Percentiles rank a stretch among this genome's conserved stretches.
These are phyloP conservation scores for Amphimedon queenslandica DNA, from an alignment of 37 sponge, comb jelly and placozoan genomes.

Conservation along the genomic window DNA sequence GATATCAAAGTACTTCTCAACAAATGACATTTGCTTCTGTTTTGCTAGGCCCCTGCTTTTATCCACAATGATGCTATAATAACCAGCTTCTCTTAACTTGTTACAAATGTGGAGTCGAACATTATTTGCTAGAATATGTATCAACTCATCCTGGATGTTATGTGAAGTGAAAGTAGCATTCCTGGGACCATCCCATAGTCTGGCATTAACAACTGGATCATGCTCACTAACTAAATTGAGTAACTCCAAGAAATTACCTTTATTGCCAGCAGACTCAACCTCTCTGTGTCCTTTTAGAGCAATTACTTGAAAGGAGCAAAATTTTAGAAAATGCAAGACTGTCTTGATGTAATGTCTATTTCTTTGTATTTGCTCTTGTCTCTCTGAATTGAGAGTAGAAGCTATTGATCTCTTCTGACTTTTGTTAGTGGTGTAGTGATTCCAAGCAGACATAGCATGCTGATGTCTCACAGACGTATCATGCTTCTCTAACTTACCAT, in stretches of 20 bases:
- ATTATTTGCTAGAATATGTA: conserved; percentile 52
- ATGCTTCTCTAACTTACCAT: conserved; percentile 5
- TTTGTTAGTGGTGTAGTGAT: conserved; percentile 1
- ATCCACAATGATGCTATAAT: no score
- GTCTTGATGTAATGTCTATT: conserved; percentile 37
- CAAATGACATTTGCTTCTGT: no score
- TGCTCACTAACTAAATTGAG: not conserved
- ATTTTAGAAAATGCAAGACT: conserved; percentile 25
- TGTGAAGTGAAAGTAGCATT: conserved; percentile 69
- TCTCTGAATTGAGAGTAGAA: not conserved
- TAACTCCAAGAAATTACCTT: conserved; percentile 47
- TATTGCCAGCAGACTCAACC: conserved; percentile 19
- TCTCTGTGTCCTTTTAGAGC: conserved; percentile 58
- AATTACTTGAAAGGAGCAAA: conserved; percentile 38
- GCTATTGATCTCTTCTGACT: conserved; percentile 2
- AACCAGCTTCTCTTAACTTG: conserved; percentile 33
- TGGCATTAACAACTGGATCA: not conserved
- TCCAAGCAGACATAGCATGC: conserved; percentile 7
- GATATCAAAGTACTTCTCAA: no score
- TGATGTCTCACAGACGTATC: not conserved
- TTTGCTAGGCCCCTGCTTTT: no score
- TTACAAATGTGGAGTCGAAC: conserved; percentile 25
- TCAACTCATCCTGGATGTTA: conserved; percentile 55
- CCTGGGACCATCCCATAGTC: conserved; percentile 37
- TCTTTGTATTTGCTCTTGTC: conserved; percentile 11